Evolutionary conservation across 2,888 invertebrate genomes (phyloP).

Genomic region (Gastrophysa polygoni): DNA sequence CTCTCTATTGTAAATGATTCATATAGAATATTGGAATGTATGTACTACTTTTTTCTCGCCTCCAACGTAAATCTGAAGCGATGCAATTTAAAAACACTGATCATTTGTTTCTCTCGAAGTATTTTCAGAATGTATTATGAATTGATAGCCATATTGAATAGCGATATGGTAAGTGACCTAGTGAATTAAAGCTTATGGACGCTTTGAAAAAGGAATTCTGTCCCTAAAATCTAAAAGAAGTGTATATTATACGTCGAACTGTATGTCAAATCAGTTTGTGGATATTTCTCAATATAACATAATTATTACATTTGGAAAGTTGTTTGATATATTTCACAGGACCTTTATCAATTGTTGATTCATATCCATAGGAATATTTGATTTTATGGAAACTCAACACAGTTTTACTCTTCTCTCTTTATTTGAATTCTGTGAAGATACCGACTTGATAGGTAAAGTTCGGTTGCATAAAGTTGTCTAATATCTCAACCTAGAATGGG

Average conservation of each 20-base stretch:
- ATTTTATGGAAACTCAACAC: too few species aligned
- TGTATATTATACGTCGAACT: slow-evolving; percentile 43
- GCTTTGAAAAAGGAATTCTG: slow-evolving; percentile 44
- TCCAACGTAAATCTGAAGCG: background rate
- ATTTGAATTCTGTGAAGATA: too few species aligned
- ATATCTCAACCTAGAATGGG: too few species aligned
- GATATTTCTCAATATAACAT: slow-evolving; percentile 38
- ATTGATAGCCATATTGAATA: slow-evolving; percentile 33
- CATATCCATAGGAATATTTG: too few species aligned
- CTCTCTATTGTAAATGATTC: background rate
- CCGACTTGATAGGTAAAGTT: too few species aligned
- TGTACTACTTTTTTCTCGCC: background rate
- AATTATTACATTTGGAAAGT: background rate
- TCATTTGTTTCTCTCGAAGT: background rate
- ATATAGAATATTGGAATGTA: background rate
- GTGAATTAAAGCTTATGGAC: slow-evolving; percentile 41
- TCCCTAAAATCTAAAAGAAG: slow-evolving; percentile 39
- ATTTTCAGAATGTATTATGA: background rate
- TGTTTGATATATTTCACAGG: too few species aligned
- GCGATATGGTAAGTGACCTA: slow-evolving; percentile 38
- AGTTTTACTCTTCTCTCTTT: too few species aligned
- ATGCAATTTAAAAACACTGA: background rate
- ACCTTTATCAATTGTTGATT: too few species aligned
- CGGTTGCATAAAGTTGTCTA: too few species aligned
- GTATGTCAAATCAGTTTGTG: slow-evolving; percentile 41